Evolutionary conservation across 2,888 invertebrate species (phyloP).

Genomic region (Orthonevra nobilis): DNA sequence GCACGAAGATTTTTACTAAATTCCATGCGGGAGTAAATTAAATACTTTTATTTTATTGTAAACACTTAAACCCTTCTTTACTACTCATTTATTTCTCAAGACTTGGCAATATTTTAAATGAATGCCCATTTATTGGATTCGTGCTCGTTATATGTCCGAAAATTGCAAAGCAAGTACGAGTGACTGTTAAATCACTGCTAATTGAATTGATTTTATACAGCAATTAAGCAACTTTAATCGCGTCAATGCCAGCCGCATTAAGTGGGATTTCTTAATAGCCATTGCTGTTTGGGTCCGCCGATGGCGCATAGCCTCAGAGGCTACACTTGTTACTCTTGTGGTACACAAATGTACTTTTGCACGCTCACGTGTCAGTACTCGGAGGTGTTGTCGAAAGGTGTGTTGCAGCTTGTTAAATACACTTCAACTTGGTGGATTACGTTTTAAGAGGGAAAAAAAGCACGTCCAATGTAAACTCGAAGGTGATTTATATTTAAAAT

Average conservation of each 20-base stretch:
- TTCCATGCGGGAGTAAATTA: too few relatives aligned
- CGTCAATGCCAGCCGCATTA: slow-evolving; percentile 41
- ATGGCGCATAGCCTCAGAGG: slow-evolving; percentile 1
- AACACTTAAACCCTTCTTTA: too few relatives aligned
- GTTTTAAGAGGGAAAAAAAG: too few relatives aligned
- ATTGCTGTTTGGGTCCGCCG: background rate
- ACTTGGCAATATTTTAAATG: too few relatives aligned
- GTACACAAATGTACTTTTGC: background rate
- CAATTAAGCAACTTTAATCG: slow-evolving; percentile 41
- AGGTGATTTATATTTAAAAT: too few relatives aligned
- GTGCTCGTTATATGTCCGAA: slow-evolving; percentile 10
- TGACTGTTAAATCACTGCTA: slow-evolving; percentile 10
- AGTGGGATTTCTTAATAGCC: slow-evolving; percentile 24
- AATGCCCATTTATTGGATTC: background rate
- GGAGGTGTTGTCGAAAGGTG: slow-evolving; percentile 4
- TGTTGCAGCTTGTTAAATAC: background rate
- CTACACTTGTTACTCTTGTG: too few relatives aligned
- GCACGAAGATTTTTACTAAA: too few relatives aligned
- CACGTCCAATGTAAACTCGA: too few relatives aligned
- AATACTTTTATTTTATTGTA: too few relatives aligned
- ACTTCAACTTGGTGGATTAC: background rate
- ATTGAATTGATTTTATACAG: slow-evolving; percentile 7
- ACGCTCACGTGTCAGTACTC: background rate
- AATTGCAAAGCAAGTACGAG: too few relatives aligned
- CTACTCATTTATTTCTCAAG: too few relatives aligned